A percentile compares a stretch with the other conserved stretches of the same genome.
Evolutionary conservation across 1,140 invertebrate species (phyloP).

Genomic region (Drosophila repleta): DNA sequence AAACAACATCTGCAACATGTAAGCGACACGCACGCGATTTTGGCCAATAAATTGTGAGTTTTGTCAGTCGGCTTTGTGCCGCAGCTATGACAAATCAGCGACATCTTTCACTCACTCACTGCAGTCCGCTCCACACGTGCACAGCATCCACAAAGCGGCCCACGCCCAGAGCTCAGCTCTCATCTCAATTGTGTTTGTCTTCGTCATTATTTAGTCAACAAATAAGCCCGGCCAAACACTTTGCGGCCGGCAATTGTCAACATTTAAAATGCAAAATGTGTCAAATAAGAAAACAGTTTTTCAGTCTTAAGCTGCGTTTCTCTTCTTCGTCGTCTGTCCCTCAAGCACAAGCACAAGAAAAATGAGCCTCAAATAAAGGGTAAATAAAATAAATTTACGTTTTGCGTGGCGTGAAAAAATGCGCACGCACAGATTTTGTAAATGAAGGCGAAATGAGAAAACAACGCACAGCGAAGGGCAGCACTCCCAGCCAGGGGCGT

Average conservation of each 20-base stretch:
- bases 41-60: constrained; percentile 36
- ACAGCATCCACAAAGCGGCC: constrained; percentile 64
- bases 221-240: constrained; percentile 62
- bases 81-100: constrained; percentile 45
- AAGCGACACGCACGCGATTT: constrained; percentile 60
- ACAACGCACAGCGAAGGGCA: constrained; percentile 5
- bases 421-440: constrained; percentile 77
- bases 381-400: constrained; percentile 74
- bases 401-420: constrained; percentile 72
- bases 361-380: constrained; percentile 67
- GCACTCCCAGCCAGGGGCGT: neutral
- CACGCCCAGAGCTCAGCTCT: constrained; percentile 33
- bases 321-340: constrained; percentile 40
- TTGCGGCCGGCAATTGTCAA: constrained; percentile 71
- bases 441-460: constrained; percentile 61
- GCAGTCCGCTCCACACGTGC: constrained; percentile 54
- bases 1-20: constrained; percentile 23
- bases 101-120: constrained; percentile 1
- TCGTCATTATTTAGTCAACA: constrained; percentile 56
- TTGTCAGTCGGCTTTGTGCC: constrained; percentile 46
- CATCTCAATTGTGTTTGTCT: constrained; percentile 45
- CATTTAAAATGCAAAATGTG: constrained; percentile 79
- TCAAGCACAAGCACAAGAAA: constrained; percentile 62
- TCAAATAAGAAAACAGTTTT: constrained; percentile 60
- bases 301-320: constrained; percentile 60